Conservation (phyloP, 2,113 vertebrate species). For the Ursus arctos region DNA sequence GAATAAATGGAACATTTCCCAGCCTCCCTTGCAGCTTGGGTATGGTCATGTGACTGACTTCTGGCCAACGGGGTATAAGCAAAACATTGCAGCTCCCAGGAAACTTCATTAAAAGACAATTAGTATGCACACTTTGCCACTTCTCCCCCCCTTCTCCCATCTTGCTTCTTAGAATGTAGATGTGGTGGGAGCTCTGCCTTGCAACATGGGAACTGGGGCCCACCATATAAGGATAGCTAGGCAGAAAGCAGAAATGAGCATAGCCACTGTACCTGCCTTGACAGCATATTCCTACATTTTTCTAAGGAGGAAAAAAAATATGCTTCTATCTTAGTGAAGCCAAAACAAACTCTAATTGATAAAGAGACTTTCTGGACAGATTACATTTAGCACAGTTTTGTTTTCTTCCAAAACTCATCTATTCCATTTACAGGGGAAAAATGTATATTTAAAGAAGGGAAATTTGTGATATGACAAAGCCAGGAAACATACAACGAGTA, state of each 20-base stretch:
- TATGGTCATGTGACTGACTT: not conserved
- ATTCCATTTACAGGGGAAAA: not conserved
- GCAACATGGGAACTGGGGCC: not conserved
- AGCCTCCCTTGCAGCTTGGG: not conserved
- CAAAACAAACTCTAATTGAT: constrained; percentile 4
- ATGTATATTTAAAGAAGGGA: not conserved
- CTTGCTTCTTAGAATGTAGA: not conserved
- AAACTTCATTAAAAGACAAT: not conserved
- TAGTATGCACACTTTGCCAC: not conserved
- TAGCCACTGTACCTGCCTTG: not conserved
- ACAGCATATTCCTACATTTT: not conserved
- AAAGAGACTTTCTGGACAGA: not conserved
- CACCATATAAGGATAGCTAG: not conserved
- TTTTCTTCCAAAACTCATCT: constrained; percentile 1
- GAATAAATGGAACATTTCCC: not conserved
- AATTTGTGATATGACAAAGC: not conserved
- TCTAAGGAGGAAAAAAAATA: not conserved
- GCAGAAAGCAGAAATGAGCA: not conserved
- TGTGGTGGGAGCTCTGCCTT: not conserved
- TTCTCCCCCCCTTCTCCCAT: not conserved
- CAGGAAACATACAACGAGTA: not conserved
- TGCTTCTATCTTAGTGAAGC: not conserved
- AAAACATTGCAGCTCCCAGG: not conserved
- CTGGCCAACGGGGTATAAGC: not conserved
- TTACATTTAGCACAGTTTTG: not conserved